These are phyloP conservation scores for Telenomus remus DNA, from an alignment of 1,140 invertebrate genomes.

Conservation along the genomic window DNA sequence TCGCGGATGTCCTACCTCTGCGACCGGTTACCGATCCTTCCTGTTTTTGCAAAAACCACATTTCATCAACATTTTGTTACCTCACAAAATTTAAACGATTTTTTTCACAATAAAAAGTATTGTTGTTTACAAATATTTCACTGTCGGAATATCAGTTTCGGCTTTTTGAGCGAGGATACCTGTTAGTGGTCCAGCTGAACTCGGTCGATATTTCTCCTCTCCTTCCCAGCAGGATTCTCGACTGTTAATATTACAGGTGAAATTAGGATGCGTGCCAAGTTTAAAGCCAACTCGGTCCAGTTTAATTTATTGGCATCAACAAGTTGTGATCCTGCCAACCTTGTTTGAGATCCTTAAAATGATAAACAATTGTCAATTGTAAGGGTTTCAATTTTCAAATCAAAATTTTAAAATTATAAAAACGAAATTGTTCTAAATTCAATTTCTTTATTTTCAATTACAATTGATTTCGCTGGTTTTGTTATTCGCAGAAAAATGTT, in stretches of 20 bases:
- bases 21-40: conserved; percentile 58
- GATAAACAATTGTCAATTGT: neutral
- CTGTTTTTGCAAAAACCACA: neutral
- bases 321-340: neutral
- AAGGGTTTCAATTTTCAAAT: too few species aligned
- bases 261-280: neutral
- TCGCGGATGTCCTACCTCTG: conserved; percentile 32
- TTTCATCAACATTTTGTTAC: conserved; percentile 1
- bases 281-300: neutral
- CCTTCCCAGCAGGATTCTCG: conserved; percentile 15
- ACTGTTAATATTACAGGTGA: conserved; percentile 48
- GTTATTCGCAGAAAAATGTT: too few species aligned
- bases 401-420: too few species aligned
- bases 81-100: too few species aligned
- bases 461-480: too few species aligned
- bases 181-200: conserved; percentile 13
- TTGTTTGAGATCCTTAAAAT: neutral
- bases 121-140: neutral
- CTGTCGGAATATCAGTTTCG: neutral
- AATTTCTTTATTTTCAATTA: too few species aligned
- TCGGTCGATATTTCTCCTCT: conserved; percentile 43
- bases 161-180: conserved; percentile 9
- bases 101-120: too few species aligned
- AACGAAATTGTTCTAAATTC: too few species aligned
- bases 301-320: neutral